These are phyloP conservation scores for Glyptemys insculpta DNA, from an alignment of 2,797 vertebrate genomes.

Conservation along the genomic window DNA sequence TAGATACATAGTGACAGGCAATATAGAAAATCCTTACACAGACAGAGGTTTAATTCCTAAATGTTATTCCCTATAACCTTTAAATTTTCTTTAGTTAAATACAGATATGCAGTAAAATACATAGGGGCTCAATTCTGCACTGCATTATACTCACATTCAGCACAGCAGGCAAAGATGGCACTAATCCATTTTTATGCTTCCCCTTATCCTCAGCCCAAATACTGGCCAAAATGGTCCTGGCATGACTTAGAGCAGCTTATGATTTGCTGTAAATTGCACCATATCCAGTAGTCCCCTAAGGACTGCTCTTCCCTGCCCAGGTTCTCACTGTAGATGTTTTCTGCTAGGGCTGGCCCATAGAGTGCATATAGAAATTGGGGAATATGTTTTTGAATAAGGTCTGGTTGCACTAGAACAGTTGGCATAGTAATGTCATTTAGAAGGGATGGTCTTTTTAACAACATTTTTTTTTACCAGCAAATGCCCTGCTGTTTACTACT, in stretches of 20 bases:
- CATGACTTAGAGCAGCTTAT: neutral
- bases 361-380: neutral
- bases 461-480: neutral
- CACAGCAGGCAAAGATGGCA: neutral
- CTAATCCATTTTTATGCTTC: neutral
- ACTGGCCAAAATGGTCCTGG: neutral
- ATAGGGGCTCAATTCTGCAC: neutral
- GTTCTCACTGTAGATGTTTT: neutral
- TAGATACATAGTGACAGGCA: neutral
- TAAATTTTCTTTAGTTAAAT: neutral
- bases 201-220: neutral
- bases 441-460: neutral
- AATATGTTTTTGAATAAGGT: conserved; percentile 36
- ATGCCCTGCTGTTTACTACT: neutral
- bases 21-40: neutral
- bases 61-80: neutral
- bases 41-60: neutral
- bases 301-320: neutral
- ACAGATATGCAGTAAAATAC: neutral
- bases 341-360: neutral
- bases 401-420: neutral
- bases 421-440: neutral
- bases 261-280: neutral
- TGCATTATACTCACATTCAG: neutral
- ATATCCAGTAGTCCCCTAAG: neutral